Evolutionary conservation across 2,888 invertebrate species (phyloP), one percentile per base, ranked within the genome.

Genomic region (Drosophila macrospina): DNA sequence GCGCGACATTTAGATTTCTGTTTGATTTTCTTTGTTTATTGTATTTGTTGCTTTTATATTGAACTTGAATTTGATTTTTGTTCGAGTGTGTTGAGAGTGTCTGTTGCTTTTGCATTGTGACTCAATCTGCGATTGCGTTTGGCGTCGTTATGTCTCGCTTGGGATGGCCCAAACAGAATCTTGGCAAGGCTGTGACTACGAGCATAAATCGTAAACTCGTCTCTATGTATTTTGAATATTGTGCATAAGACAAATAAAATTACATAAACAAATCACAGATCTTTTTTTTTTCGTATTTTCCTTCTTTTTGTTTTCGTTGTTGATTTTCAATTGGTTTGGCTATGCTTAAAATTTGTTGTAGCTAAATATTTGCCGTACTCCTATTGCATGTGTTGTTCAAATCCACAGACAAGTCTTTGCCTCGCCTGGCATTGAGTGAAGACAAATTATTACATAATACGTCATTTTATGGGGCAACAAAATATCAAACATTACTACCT

Each of bases 71-170:
- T 34, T 36, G 20, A 2, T 20, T 20, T 1, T 51, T 2, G 42
- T 42, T 41, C n/a, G n/a, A n/a, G n/a, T 54, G 11, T 37, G 30
- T 34, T 48, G 3, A 24, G 20, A 44, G 7, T 61, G 45, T 28
- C 41, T 61, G 47, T 55, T 44, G 69, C 26, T 55, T 63, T 59
- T 54, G 44, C 36, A 41, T 41, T 48, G 34, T 34, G 30, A 20
- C 41, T 28, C 10, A 30, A 24, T 24, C 26, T 41, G 39, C 28
- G 16, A 11, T 42, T 37, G 39, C 13, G 24, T 37, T 41, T 47
- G 78, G 56, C 86, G 80, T 73, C 80, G 66, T 51, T 57, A 56
- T 75, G 86, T 85, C 86, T 86, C 80, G 69, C 47, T 50, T 57
- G 61, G 32, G 54, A 37, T 47, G 30, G 72, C 42, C 72, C 65